Percentiles rank a stretch among this genome's conserved stretches.
These are phyloP conservation scores for Danio rerio DNA, from an alignment of 2,113 vertebrate species.

Conservation along the genomic window DNA sequence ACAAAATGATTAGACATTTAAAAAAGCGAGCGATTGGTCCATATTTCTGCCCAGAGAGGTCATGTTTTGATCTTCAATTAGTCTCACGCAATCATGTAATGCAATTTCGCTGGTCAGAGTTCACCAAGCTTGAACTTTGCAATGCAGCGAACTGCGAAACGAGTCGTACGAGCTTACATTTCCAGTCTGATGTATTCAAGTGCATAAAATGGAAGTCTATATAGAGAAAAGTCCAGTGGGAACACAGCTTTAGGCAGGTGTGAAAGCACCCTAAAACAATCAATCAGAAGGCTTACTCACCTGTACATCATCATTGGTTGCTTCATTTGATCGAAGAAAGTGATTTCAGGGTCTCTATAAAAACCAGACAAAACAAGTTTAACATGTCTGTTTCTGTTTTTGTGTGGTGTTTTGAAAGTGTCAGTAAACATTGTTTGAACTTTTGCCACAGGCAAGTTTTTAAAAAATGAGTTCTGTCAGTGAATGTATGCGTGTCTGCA, in stretches of 20 bases:
- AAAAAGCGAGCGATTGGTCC: no score
- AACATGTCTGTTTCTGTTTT: constrained; percentile 2
- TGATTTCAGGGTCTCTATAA: constrained; percentile 77
- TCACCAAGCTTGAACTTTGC: no score
- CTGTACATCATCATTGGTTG: constrained; percentile 80
- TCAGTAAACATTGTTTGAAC: constrained; percentile 1
- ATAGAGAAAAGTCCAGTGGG: no score
- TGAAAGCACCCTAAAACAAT: background rate
- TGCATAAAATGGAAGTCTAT: no score
- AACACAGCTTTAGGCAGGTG: background rate
- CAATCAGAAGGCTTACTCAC: constrained; percentile 53
- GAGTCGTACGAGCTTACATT: no score
- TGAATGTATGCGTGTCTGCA: background rate
- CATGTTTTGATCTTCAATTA: no score
- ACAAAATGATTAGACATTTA: no score
- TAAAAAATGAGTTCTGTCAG: background rate
- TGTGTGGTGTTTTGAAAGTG: background rate
- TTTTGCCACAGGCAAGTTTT: background rate
- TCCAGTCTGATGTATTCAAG: no score
- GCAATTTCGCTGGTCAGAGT: no score
- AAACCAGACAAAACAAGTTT: background rate
- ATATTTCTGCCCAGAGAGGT: no score
- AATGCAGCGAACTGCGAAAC: no score
- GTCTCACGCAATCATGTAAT: no score
- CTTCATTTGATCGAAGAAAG: constrained; percentile 81